phyloP scores from a whole-genome alignment of 2,797 vertebrate species.

The Pseudomugil tenellus region DNA sequence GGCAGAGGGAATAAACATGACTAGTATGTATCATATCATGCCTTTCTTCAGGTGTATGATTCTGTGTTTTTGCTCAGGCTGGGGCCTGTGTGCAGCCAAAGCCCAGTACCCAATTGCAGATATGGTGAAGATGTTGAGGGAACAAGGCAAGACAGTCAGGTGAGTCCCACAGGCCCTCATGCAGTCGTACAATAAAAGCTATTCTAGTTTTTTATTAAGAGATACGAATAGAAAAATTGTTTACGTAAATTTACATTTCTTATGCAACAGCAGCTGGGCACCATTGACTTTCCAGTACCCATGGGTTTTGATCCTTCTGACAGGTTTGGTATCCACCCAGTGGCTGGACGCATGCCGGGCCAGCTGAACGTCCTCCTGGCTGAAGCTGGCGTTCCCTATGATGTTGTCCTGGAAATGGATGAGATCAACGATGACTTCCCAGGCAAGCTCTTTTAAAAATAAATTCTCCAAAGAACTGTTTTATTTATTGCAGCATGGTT shows the following conservation, averaged over 20 bases:
- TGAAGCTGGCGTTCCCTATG: constrained; percentile 86
- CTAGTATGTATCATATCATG: background rate
- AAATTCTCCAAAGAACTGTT: constrained; percentile 2
- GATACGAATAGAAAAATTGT: too few species aligned
- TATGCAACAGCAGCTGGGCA: accelerated
- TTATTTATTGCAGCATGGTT: constrained; percentile 4
- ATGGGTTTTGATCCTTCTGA: constrained; percentile 6
- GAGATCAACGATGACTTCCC: constrained; percentile 88
- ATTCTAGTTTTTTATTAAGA: too few species aligned
- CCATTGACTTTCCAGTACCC: background rate
- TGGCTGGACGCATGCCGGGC: constrained; percentile 87
- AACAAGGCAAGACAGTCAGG: constrained; percentile 85
- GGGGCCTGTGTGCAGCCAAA: constrained; percentile 87
- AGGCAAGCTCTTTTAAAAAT: constrained; percentile 63
- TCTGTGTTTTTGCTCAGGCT: constrained; percentile 68
- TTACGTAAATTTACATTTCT: background rate
- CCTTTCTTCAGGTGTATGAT: constrained; percentile 1
- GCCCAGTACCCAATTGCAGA: constrained; percentile 88
- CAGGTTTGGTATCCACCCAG: constrained; percentile 87
- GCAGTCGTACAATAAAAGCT: too few species aligned
- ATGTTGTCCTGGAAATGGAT: constrained; percentile 88
- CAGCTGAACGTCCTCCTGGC: constrained; percentile 87
- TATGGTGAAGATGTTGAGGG: constrained; percentile 87
- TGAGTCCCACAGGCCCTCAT: constrained; percentile 29
- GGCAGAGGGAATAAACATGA: background rate